These are phyloP conservation scores for Acanthopleura granulata DNA, from an alignment of 2,888 invertebrate species.

Conservation along the genomic window DNA sequence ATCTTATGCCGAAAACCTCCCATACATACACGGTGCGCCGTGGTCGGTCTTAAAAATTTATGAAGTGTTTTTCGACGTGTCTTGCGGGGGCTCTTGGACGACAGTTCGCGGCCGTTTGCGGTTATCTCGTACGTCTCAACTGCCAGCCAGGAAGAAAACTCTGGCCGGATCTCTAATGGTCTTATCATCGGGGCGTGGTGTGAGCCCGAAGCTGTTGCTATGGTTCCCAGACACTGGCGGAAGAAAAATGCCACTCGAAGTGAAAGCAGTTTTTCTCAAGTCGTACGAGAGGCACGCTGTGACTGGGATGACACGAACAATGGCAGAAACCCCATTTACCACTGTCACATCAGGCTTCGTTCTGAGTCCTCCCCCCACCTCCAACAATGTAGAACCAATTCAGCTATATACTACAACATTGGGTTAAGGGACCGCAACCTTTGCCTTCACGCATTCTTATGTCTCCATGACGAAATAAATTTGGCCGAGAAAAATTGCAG, in stretches of 20 bases:
- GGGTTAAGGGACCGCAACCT: too few relatives aligned
- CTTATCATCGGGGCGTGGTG: background rate
- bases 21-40: background rate
- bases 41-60: background rate
- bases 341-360: background rate
- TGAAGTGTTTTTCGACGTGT: too few relatives aligned
- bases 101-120: too few relatives aligned
- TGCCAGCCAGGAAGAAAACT: background rate
- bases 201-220: background rate
- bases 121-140: background rate
- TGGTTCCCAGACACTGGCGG: constrained; percentile 5
- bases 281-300: background rate
- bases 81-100: too few relatives aligned
- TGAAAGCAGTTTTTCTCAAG: background rate
- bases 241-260: constrained; percentile 3
- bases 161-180: background rate
- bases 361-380: background rate
- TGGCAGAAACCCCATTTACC: background rate
- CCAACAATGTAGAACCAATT: background rate
- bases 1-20: background rate
- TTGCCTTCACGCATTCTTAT: too few relatives aligned
- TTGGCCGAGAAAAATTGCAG: too few relatives aligned
- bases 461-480: too few relatives aligned
- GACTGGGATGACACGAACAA: background rate
- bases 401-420: background rate